Base-by-base conservation (phyloP, 2,888 invertebrate species). In the Sympetrum striolatum region DNA sequence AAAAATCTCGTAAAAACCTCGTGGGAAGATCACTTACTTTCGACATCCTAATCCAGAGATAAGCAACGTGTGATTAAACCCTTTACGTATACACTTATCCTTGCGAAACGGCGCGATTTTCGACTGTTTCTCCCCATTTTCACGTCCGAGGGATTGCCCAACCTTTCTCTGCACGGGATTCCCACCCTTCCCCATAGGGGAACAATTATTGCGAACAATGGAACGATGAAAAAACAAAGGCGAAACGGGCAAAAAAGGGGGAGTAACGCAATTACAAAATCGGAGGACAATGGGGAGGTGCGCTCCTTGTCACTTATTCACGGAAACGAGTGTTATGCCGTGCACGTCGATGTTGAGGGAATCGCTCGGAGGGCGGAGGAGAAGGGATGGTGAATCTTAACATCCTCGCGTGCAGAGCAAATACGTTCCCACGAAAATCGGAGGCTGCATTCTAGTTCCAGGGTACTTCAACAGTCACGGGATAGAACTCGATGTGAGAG, bases 181-280 rank as follows among this genome's bases (percentile, higher is more conserved):
- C 82, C 58, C 82, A 82, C 58, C 58, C 82, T 82, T 60, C 58
- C 48, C 31, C 58, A 22, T 35, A 22, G 31, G 22, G 82, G 58
- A 58, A 31, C 37, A 60, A 82, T 82, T 82, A 82, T 35, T 35
- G 58, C 53, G 58, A 58, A 82, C 82, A 82, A 82, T 82, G 58
- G 82, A 82, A 82, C 58, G 35, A 22, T 58, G 82, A 82, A 82
- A 58, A 82, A 82, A 82, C 82, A 60, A 37, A 22, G 58, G 60
- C 35, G 18, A 73, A 31, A 18, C 6, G 73, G 73, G 25, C 10
- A 73, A 31, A 73, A 53, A 12, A 31, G 18, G 18, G 15, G 18
- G 60, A 60, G 64, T 64, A 44, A 25, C 25, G 58, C 58, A 82
- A 82, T 82, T 82, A 82, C 82, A 82, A 58, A 82, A 82, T 82